Conservation (phyloP, 2,888 invertebrate genomes). For the Lycocerus yunnanus region DNA sequence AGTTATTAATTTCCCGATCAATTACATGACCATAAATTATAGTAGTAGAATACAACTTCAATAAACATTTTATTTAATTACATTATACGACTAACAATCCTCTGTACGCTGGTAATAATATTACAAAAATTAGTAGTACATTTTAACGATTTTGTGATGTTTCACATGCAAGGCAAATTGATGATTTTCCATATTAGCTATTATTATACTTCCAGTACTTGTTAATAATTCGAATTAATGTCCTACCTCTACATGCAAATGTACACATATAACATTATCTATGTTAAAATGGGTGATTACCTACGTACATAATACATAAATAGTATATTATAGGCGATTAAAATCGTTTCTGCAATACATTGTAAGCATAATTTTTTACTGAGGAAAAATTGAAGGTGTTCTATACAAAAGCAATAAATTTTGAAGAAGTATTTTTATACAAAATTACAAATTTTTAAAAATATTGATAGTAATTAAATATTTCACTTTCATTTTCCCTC, state of each 20-base stretch:
- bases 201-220: too few species aligned
- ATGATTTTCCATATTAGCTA: too few species aligned
- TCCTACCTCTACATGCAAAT: too few species aligned
- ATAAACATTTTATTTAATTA: neutral
- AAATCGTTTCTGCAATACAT: too few species aligned
- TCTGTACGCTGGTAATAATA: neutral
- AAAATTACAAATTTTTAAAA: neutral
- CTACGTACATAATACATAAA: too few species aligned
- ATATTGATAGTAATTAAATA: neutral
- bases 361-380: too few species aligned
- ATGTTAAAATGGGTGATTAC: too few species aligned
- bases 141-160: neutral
- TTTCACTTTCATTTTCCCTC: conserved; percentile 1
- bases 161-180: neutral
- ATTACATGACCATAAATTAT: neutral
- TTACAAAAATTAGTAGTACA: neutral
- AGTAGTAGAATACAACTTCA: neutral
- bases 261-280: too few species aligned
- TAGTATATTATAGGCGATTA: too few species aligned
- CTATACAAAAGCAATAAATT: neutral
- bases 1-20: neutral
- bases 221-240: too few species aligned
- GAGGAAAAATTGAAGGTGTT: too few species aligned
- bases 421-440: neutral
- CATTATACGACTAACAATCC: neutral